Evolutionary conservation across 2,888 invertebrate genomes (phyloP).

Genomic region (Diaphora mendica): DNA sequence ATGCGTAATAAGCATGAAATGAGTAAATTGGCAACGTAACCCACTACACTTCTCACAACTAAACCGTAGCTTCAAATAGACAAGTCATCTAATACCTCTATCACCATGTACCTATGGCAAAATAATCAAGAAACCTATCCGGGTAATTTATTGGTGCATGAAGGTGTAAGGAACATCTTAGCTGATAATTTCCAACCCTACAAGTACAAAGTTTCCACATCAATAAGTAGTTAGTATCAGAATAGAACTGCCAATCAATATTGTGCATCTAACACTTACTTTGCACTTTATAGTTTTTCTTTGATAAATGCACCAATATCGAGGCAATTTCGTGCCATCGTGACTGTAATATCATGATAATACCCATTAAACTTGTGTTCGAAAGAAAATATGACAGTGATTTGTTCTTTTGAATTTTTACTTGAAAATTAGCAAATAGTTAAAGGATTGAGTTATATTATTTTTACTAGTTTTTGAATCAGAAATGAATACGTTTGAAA

Average conservation of each 20-base stretch:
- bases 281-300: constrained; percentile 1
- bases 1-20: no score
- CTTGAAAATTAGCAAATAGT: neutral
- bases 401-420: neutral
- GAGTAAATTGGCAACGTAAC: no score
- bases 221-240: neutral
- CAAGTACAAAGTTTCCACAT: neutral
- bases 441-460: neutral
- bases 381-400: no score
- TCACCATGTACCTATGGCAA: neutral
- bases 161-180: neutral
- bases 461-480: neutral
- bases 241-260: neutral
- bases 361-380: neutral
- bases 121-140: neutral
- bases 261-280: neutral
- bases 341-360: neutral
- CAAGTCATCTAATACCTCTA: neutral
- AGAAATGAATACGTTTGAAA: fast-evolving
- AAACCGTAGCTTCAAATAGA: no score
- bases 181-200: neutral
- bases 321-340: constrained; percentile 4
- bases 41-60: no score
- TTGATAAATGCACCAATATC: constrained; percentile 7
- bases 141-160: neutral